phyloP scores from a whole-genome alignment of 1,140 invertebrate species.

The Aporrectodea caliginosa region DNA sequence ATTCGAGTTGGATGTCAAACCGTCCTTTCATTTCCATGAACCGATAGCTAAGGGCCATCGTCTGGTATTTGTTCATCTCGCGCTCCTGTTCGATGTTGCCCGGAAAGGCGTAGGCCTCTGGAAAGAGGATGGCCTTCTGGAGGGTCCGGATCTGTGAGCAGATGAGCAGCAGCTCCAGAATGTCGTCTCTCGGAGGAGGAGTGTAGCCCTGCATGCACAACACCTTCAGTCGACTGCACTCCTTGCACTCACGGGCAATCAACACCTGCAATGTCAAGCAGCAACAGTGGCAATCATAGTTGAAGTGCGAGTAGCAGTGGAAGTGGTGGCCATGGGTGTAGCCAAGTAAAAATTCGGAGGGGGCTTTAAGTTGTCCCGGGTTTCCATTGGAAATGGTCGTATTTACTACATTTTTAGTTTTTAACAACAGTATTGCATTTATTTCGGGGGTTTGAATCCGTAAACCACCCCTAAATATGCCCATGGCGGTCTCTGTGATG shows the following conservation, averaged over 20 bases:
- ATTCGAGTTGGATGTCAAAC: conserved; percentile 40
- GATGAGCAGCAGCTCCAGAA: conserved; percentile 37
- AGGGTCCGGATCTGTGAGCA: conserved; percentile 39
- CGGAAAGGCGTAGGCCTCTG: conserved; percentile 47
- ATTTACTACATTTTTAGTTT: too few relatives aligned
- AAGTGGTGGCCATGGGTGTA: too few relatives aligned
- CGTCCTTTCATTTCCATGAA: conserved; percentile 35
- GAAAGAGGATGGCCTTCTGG: conserved; percentile 45
- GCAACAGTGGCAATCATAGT: too few relatives aligned
- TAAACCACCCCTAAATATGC: too few relatives aligned
- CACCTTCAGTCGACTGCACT: conserved; percentile 36
- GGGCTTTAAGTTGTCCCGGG: too few relatives aligned
- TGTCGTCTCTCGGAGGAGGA: conserved; percentile 38
- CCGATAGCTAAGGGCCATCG: conserved; percentile 34
- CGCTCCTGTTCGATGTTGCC: conserved; percentile 41
- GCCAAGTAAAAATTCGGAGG: too few relatives aligned
- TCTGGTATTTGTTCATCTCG: conserved; percentile 35
- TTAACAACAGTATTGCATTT: too few relatives aligned
- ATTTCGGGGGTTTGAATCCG: too few relatives aligned
- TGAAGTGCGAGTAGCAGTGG: too few relatives aligned
- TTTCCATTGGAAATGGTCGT: too few relatives aligned
- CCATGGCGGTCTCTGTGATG: too few relatives aligned
- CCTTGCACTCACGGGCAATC: conserved; percentile 16
- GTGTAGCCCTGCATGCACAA: conserved; percentile 45
- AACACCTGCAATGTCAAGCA: conserved; percentile 6